Base-by-base conservation (phyloP, 2,113 vertebrate species). In the Forbesichthys papilliferus region DNA sequence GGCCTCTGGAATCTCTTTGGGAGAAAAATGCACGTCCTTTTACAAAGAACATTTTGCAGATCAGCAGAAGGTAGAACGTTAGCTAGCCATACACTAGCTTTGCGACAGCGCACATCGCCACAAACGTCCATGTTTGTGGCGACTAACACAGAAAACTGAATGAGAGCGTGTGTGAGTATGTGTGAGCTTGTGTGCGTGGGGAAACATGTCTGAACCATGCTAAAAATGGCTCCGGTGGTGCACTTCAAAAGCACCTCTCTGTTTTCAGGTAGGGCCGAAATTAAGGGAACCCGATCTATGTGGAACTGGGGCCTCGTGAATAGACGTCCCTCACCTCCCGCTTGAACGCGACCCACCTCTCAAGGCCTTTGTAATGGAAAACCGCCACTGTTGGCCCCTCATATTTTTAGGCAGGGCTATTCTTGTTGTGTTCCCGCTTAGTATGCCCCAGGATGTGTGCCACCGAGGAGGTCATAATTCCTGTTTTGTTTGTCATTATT, bases 401-500 rank as follows among this genome's bases (percentile, higher is more conserved):
- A 51, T 90, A 87, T 88, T 87, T 91, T 91, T 77, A 88, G 73
- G 59, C 36, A 42, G 36, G 36, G 67, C 60, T 84, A 73, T 59
- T 87, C 74, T 85, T 84, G 75, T 81, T 69, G 53, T 42, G 54
- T 51, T 84, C 69, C 61, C 62, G 70, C 63, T 70, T 48, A 61
- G 56, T n/a, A 7, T 73, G 67, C 77, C 80, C 77, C 80, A 61
- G 73, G 77, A 81, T 77, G 83, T 82, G 67, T 87, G 84, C 55
- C 78, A 83, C 64, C 64, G 66, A 86, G 62, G 84, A 73, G 71
- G 62, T 80, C 75, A 83, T 66, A 71, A 84, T 81, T 88, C 78
- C 80, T 73, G 81, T 88, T 86, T 82, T 79, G 73, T 76, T 27
- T 61, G 62, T 84, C 78, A 69, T 83, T 73, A 78, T 83, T 84